phyloP scores from a whole-genome alignment of 2,797 vertebrate species.

The Leptatherina wallacei region DNA sequence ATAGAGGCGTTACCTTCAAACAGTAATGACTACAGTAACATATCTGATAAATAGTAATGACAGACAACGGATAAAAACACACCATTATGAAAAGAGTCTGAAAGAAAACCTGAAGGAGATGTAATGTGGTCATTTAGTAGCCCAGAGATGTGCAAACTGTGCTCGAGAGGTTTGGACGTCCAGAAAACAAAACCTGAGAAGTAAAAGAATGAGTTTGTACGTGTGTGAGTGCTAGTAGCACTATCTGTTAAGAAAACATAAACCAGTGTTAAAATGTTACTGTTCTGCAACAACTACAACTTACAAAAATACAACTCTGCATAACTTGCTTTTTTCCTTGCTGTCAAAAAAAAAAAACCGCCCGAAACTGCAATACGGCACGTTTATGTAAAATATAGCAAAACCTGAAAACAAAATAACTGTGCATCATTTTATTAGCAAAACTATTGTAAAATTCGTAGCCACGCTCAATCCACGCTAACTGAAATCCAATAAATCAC shows the following conservation, averaged over 20 bases:
- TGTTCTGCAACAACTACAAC: slow-evolving; percentile 74
- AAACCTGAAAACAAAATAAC: slow-evolving; percentile 52
- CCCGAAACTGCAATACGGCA: slow-evolving; percentile 58
- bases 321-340: slow-evolving; percentile 59
- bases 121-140: slow-evolving; percentile 72
- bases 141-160: slow-evolving; percentile 78
- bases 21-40: slow-evolving; percentile 79
- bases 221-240: slow-evolving; percentile 72
- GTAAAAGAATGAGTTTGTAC: slow-evolving; percentile 58
- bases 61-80: slow-evolving; percentile 60
- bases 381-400: slow-evolving; percentile 57
- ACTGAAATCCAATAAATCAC: slow-evolving; percentile 56
- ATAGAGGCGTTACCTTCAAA: slow-evolving; percentile 73
- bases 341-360: slow-evolving; percentile 39
- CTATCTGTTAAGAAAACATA: slow-evolving; percentile 70
- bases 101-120: slow-evolving; percentile 75
- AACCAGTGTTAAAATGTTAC: slow-evolving; percentile 80
- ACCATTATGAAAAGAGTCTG: slow-evolving; percentile 59
- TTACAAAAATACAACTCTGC: slow-evolving; percentile 77
- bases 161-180: slow-evolving; percentile 67
- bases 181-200: slow-evolving; percentile 80
- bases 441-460: slow-evolving; percentile 57
- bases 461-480: slow-evolving; percentile 48
- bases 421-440: slow-evolving; percentile 71
- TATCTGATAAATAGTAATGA: slow-evolving; percentile 72